Evolutionary conservation across 2,888 invertebrate species (phyloP).

Genomic region (Ennomos erosarius): DNA sequence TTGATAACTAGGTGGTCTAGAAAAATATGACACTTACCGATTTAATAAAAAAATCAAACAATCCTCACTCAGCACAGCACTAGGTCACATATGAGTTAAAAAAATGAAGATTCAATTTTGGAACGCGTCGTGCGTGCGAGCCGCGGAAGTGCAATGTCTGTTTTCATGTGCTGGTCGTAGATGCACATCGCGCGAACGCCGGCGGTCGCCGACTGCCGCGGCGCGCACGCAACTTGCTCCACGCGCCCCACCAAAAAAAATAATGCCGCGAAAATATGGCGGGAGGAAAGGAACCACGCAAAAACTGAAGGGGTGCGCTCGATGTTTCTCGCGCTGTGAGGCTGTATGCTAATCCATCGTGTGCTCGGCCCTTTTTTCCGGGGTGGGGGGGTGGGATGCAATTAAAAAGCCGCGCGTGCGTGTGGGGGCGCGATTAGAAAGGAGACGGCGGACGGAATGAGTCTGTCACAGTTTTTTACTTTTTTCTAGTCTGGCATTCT

Average conservation of each 20-base stretch:
- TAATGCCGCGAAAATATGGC: constrained; percentile 77
- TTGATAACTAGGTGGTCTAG: constrained; percentile 63
- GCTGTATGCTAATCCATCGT: constrained; percentile 84
- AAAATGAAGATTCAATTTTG: constrained; percentile 44
- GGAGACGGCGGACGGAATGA: constrained; percentile 80
- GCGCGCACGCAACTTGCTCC: constrained; percentile 73
- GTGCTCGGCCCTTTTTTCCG: constrained; percentile 74
- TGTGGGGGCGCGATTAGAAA: constrained; percentile 83
- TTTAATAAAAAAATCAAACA: constrained; percentile 43
- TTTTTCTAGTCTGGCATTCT: constrained; percentile 79
- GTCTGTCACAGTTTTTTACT: constrained; percentile 80
- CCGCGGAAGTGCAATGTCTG: constrained; percentile 23
- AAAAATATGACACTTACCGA: constrained; percentile 46
- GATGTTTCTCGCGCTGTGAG: constrained; percentile 67
- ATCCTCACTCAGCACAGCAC: constrained; percentile 59
- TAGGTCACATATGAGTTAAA: constrained; percentile 48
- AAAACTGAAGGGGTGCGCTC: constrained; percentile 80
- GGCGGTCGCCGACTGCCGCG: constrained; percentile 73
- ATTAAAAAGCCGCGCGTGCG: constrained; percentile 85
- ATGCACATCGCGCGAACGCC: constrained; percentile 52
- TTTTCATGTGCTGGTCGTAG: constrained; percentile 14
- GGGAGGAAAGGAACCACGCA: constrained; percentile 76
- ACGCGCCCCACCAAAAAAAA: constrained; percentile 65
- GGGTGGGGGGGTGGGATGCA: constrained; percentile 76
- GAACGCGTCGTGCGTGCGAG: constrained; percentile 29